These are phyloP conservation scores for Callimorpha dominula DNA, from an alignment of 2,888 invertebrate species.

Conservation along the genomic window DNA sequence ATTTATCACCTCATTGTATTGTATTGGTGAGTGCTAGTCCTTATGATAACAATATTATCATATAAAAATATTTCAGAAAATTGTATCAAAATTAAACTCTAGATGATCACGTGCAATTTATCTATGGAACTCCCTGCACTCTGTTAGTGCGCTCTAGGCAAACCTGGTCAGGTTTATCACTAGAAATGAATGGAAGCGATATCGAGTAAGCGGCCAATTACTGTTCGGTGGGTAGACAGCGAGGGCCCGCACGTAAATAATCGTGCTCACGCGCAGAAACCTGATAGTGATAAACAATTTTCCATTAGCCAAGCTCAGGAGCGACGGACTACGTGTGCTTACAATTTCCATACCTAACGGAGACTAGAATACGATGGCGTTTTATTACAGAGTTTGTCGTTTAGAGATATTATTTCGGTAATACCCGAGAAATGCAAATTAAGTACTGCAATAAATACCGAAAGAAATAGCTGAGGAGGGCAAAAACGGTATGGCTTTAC, in stretches of 20 bases:
- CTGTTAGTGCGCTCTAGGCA: conserved; percentile 59
- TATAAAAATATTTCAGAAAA: background rate
- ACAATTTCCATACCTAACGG: conserved; percentile 75
- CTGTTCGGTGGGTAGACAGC: conserved; percentile 70
- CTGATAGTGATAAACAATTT: conserved; percentile 81
- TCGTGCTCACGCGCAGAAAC: conserved; percentile 78
- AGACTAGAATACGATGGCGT: conserved; percentile 67
- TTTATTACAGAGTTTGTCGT: conserved; percentile 76
- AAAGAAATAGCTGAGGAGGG: conserved; percentile 67
- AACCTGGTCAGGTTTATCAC: conserved; percentile 73
- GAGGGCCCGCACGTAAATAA: conserved; percentile 79
- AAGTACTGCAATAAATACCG: conserved; percentile 75
- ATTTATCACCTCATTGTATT: too few species aligned
- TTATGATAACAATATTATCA: too few species aligned
- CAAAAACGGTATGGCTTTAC: conserved; percentile 65
- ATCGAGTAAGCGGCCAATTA: conserved; percentile 83
- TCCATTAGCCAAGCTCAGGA: conserved; percentile 71
- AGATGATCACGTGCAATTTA: conserved; percentile 62
- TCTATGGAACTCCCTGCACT: conserved; percentile 62
- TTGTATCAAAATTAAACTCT: background rate
- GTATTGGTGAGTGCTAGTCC: too few species aligned
- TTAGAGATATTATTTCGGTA: conserved; percentile 79
- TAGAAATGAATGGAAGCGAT: conserved; percentile 83
- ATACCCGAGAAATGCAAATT: conserved; percentile 78
- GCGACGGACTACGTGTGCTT: conserved; percentile 51